A percentile compares a stretch with the other conserved stretches of the same genome.
These are phyloP conservation scores for Brachionus plicatilis DNA, from an alignment of 1,140 invertebrate genomes.

Conservation along the genomic window DNA sequence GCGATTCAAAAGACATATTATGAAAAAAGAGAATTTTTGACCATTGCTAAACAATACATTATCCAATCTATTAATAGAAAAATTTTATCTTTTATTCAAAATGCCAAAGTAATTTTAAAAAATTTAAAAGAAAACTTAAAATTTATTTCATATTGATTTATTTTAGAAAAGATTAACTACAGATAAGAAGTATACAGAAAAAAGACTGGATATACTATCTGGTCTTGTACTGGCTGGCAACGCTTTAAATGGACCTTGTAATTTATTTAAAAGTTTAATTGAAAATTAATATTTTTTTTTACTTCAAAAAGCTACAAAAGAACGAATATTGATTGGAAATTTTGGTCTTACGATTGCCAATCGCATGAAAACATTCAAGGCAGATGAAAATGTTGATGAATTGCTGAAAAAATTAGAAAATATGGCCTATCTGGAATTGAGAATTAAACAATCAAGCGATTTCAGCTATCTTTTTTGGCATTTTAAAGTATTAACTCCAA, in stretches of 20 bases:
- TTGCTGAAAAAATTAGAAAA: constrained; percentile 63
- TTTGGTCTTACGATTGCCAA: constrained; percentile 65
- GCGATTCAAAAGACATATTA: constrained; percentile 65
- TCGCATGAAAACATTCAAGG: constrained; percentile 58
- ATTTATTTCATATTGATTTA: neutral
- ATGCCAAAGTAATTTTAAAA: constrained; percentile 59
- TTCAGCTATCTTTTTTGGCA: constrained; percentile 77
- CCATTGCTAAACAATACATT: constrained; percentile 63
- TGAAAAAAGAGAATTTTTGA: constrained; percentile 60
- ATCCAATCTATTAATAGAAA: constrained; percentile 67
- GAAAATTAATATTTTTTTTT: no score
- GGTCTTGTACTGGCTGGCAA: constrained; percentile 68
- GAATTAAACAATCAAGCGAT: constrained; percentile 63
- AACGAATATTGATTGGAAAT: constrained; percentile 63
- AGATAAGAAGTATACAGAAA: constrained; percentile 63
- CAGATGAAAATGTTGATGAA: constrained; percentile 51
- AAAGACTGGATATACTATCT: constrained; percentile 65
- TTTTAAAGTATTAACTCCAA: constrained; percentile 65
- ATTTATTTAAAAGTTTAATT: neutral
- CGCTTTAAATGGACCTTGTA: constrained; percentile 63
- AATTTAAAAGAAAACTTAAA: neutral
- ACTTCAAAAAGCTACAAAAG: constrained; percentile 57
- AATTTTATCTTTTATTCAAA: constrained; percentile 61
- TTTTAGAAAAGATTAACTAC: constrained; percentile 57
- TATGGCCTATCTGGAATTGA: constrained; percentile 54